These are phyloP conservation scores for Brienomyrus longianalis DNA, from an alignment of 2,113 vertebrate genomes.

Conservation along the genomic window DNA sequence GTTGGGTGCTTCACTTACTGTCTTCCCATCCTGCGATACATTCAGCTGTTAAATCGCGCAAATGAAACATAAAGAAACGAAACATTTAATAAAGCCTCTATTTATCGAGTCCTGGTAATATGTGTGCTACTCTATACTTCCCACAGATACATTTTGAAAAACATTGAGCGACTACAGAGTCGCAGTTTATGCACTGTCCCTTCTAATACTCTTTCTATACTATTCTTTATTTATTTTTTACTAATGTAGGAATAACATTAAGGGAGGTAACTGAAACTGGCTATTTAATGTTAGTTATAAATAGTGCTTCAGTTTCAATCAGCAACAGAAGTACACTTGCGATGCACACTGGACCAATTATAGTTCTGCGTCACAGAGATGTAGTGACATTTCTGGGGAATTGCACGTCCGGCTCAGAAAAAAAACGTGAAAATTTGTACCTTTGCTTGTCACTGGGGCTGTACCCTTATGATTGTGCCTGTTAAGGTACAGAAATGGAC, in stretches of 20 bases:
- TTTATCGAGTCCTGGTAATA: background rate
- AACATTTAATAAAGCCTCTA: background rate
- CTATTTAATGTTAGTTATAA: background rate
- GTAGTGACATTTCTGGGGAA: background rate
- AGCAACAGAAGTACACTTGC: background rate
- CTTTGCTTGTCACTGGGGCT: too few species aligned
- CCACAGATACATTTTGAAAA: background rate
- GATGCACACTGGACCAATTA: background rate
- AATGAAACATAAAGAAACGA: background rate
- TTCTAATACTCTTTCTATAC: background rate
- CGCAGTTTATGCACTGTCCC: background rate
- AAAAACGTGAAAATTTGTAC: too few species aligned
- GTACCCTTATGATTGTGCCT: too few species aligned
- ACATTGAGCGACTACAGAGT: background rate
- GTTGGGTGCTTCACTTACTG: background rate
- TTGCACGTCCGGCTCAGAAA: too few species aligned
- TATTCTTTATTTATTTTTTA: background rate
- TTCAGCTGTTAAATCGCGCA: background rate
- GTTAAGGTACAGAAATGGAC: too few species aligned
- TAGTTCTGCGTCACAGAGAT: background rate
- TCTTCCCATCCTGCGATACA: background rate
- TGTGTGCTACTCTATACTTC: background rate
- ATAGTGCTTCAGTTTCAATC: background rate
- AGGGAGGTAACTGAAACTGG: background rate
- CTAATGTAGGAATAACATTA: background rate